These are phyloP conservation scores for Drosophila affinis DNA, from an alignment of 2,888 invertebrate genomes.

Conservation along the genomic window DNA sequence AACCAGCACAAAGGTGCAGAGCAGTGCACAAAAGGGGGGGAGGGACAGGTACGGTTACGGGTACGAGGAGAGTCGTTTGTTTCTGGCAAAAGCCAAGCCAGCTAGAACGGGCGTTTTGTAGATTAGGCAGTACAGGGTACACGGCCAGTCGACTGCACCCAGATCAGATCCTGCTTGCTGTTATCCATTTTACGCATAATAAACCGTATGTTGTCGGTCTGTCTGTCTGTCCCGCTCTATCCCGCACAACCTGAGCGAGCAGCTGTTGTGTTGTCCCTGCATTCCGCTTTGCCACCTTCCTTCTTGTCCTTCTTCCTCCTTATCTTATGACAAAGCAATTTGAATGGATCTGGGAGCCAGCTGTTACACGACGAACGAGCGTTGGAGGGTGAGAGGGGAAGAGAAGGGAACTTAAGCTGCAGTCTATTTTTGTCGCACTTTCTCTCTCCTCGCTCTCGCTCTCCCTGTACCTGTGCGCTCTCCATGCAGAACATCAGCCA, in stretches of 20 bases:
- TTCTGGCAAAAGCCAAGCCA: no score
- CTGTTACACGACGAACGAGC: slow-evolving; percentile 21
- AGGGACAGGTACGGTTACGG: no score
- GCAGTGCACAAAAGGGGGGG: no score
- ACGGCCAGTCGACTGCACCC: neutral
- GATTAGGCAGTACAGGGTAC: neutral
- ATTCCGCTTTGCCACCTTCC: slow-evolving; percentile 33
- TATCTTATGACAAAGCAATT: slow-evolving; percentile 34
- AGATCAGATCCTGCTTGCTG: neutral
- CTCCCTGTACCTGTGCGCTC: neutral
- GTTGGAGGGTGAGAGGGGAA: slow-evolving; percentile 2
- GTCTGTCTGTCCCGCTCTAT: slow-evolving; percentile 8
- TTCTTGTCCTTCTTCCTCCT: slow-evolving; percentile 8
- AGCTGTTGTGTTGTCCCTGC: slow-evolving; percentile 46
- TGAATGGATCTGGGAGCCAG: slow-evolving; percentile 4
- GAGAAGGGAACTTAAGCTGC: neutral
- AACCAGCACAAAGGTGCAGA: slow-evolving; percentile 2
- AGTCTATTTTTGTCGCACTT: slow-evolving; percentile 17
- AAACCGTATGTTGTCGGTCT: slow-evolving; percentile 33
- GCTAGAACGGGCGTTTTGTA: neutral
- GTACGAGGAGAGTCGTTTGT: no score
- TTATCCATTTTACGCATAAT: slow-evolving; percentile 36
- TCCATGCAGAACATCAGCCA: no score
- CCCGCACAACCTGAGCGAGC: slow-evolving; percentile 17
- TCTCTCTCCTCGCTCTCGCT: slow-evolving; percentile 4